phyloP scores from a whole-genome alignment of 2,888 invertebrate species.

The Dasypolia templi region DNA sequence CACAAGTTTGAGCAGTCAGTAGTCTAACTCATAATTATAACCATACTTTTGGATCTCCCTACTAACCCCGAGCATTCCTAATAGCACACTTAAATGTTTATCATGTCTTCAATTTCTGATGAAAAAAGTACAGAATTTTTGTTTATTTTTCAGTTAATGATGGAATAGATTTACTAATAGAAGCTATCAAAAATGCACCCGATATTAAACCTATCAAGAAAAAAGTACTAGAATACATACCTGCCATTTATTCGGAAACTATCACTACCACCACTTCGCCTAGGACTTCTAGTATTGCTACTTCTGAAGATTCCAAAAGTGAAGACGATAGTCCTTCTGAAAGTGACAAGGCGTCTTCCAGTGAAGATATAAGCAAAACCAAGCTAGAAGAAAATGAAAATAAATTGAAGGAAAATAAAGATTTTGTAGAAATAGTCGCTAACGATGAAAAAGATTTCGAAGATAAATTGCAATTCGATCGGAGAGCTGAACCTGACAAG shows the following conservation, averaged over 20 bases:
- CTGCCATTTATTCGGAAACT: conserved; percentile 24
- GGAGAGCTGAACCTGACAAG: conserved; percentile 37
- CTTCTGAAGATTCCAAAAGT: conserved; percentile 9
- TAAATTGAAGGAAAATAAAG: conserved; percentile 39
- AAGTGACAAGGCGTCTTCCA: conserved; percentile 29
- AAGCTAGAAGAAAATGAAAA: conserved; percentile 34
- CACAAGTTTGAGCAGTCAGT: not conserved
- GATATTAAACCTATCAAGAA: conserved; percentile 78
- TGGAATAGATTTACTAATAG: conserved; percentile 83
- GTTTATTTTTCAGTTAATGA: conserved; percentile 78
- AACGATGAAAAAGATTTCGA: conserved; percentile 57
- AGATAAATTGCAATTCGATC: conserved; percentile 64
- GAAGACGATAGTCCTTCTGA: conserved; percentile 36
- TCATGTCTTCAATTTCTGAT: not conserved
- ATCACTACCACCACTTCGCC: conserved; percentile 10
- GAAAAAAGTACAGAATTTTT: not conserved
- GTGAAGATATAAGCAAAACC: conserved; percentile 41
- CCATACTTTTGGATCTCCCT: not conserved
- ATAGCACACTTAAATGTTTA: not conserved
- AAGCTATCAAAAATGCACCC: conserved; percentile 84
- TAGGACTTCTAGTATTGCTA: not conserved
- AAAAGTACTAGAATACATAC: conserved; percentile 66
- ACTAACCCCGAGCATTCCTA: not conserved
- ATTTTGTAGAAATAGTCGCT: conserved; percentile 41
- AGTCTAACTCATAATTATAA: not conserved